Evolutionary conservation across 2,113 vertebrate species (phyloP).

Genomic region (Ochotona princeps): DNA sequence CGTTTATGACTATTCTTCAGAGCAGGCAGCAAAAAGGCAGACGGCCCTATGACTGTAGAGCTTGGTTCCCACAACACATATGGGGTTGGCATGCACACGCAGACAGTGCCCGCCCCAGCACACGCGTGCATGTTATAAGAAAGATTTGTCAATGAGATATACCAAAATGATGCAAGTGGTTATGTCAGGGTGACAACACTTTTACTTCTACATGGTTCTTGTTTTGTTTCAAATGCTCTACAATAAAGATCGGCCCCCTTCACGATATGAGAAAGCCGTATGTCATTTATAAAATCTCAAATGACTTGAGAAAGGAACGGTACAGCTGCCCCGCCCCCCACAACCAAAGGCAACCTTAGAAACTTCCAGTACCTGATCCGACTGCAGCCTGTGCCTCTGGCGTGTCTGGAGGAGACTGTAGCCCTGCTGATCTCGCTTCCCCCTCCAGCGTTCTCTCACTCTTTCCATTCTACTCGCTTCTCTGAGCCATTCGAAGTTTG

Average conservation of each 20-base stretch:
- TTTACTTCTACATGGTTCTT: background rate
- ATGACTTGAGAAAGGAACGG: background rate
- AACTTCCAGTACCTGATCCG: too few species aligned
- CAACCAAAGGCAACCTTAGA: too few species aligned
- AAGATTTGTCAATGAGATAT: background rate
- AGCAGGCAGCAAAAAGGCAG: background rate
- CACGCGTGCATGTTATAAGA: background rate
- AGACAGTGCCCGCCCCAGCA: background rate
- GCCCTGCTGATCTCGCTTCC: background rate
- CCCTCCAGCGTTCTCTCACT: background rate
- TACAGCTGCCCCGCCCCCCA: background rate
- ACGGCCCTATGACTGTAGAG: background rate
- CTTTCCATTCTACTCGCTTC: too few species aligned
- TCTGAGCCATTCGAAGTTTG: too few species aligned
- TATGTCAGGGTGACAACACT: background rate
- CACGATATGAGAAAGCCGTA: background rate
- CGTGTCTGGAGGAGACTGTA: too few species aligned
- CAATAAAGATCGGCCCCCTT: background rate
- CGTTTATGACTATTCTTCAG: background rate
- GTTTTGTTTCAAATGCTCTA: background rate
- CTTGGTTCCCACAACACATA: background rate
- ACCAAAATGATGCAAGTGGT: background rate
- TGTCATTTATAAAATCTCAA: constrained; percentile 6
- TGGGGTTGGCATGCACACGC: background rate
- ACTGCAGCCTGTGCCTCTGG: too few species aligned